phyloP scores from a whole-genome alignment of 2,797 vertebrate genomes.

The Tympanoctomys barrerae region DNA sequence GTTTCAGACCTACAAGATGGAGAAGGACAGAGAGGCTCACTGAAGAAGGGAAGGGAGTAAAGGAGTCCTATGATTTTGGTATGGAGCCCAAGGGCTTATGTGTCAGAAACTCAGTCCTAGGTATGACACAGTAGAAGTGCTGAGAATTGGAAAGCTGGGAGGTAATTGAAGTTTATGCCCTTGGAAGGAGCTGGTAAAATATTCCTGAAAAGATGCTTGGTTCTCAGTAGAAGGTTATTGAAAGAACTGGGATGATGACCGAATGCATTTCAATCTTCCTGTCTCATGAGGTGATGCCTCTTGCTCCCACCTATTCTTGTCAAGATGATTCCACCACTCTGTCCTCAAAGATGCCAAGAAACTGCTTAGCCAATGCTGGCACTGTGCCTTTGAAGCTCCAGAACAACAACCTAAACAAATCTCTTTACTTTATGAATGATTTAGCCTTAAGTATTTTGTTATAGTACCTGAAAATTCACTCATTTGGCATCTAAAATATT shows the following conservation, averaged over 20 bases:
- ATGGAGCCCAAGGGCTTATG: neutral
- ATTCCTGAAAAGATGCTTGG: neutral
- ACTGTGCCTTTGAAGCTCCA: neutral
- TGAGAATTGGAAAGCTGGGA: too few species aligned
- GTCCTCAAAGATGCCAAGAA: neutral
- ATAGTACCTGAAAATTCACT: neutral
- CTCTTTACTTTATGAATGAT: neutral
- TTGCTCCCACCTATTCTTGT: too few species aligned
- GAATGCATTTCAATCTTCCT: neutral
- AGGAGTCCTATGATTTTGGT: neutral
- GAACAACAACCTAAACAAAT: neutral
- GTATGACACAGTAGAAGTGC: neutral
- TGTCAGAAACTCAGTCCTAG: neutral
- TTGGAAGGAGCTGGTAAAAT: neutral
- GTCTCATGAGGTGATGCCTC: neutral
- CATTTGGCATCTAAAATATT: neutral
- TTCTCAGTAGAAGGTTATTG: too few species aligned
- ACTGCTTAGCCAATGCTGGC: too few species aligned
- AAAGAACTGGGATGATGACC: neutral
- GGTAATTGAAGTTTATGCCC: too few species aligned
- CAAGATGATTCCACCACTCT: neutral
- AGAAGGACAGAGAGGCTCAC: neutral
- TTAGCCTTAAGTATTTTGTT: neutral
- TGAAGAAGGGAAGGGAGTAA: neutral
- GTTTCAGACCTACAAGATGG: neutral